A percentile compares a stretch with the other conserved stretches of the same genome.
Evolutionary conservation across 2,113 vertebrate species (phyloP).

Genomic region (Puffinus mauretanicus): DNA sequence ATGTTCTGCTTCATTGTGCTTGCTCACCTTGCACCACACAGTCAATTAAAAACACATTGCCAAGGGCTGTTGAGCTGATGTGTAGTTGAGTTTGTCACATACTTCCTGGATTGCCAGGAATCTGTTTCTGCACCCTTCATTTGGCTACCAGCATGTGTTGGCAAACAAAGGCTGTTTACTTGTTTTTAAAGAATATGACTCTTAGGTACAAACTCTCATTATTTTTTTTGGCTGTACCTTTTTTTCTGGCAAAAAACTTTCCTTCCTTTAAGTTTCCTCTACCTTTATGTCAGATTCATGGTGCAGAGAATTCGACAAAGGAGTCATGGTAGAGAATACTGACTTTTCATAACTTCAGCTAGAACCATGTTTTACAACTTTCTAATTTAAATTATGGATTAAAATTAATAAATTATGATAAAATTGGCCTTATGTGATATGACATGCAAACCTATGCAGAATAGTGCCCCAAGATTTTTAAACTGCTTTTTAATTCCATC

Average conservation of each 20-base stretch:
- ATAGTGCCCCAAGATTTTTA: neutral
- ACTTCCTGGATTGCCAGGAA: neutral
- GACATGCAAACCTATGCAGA: slow-evolving; percentile 20
- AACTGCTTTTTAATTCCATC: slow-evolving; percentile 3
- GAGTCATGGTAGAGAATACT: neutral
- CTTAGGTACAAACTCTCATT: neutral
- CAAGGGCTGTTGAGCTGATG: neutral
- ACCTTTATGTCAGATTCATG: neutral
- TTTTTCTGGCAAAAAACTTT: neutral
- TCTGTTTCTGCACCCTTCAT: neutral
- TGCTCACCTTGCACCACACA: neutral
- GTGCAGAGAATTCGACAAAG: neutral
- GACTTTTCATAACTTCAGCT: neutral
- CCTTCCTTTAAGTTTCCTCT: neutral
- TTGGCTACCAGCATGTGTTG: neutral
- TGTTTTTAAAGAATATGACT: neutral
- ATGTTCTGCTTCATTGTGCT: neutral
- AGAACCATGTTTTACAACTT: neutral
- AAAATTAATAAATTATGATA: slow-evolving; percentile 53
- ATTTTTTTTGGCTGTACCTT: neutral
- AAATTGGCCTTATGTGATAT: slow-evolving; percentile 8
- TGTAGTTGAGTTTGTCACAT: neutral
- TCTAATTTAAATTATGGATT: slow-evolving; percentile 50
- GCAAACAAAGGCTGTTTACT: neutral
- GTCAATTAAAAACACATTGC: neutral